phyloP scores from a whole-genome alignment of 2,888 invertebrate species.

The Platypus cylindrus region DNA sequence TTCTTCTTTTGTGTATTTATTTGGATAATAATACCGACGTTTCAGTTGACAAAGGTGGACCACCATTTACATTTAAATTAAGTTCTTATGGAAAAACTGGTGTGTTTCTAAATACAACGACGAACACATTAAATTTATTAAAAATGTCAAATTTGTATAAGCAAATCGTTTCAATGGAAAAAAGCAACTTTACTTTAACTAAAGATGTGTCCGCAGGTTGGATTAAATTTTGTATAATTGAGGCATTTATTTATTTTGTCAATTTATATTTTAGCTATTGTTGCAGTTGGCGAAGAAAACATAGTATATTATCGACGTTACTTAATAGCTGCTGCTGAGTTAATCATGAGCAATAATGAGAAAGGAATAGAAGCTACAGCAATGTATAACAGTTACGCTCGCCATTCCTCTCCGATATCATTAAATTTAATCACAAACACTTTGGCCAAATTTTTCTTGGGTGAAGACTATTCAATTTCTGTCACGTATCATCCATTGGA shows the following conservation, averaged over 20 bases:
- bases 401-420: slow-evolving; percentile 41
- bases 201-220: slow-evolving; percentile 17
- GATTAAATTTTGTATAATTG: slow-evolving; percentile 2
- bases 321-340: slow-evolving; percentile 38
- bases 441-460: slow-evolving; percentile 30
- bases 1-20: slow-evolving; percentile 17
- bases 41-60: slow-evolving; percentile 12
- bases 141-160: slow-evolving; percentile 20
- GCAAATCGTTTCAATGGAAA: slow-evolving; percentile 16
- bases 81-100: slow-evolving; percentile 24
- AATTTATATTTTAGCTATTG: slow-evolving; percentile 30
- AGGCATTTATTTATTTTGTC: slow-evolving; percentile 1
- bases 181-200: slow-evolving; percentile 17
- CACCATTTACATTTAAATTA: slow-evolving; percentile 29
- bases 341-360: slow-evolving; percentile 22
- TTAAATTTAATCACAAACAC: slow-evolving; percentile 39
- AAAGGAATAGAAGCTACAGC: slow-evolving; percentile 22
- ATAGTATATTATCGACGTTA: slow-evolving; percentile 36
- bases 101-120: slow-evolving; percentile 24
- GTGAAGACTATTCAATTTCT: slow-evolving; percentile 27
- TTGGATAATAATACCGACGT: slow-evolving; percentile 10
- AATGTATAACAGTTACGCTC: slow-evolving; percentile 37
- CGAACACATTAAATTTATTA: slow-evolving; percentile 4
- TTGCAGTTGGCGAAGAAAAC: slow-evolving; percentile 31
- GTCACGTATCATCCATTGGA: slow-evolving; percentile 29